Evolutionary conservation across 2,797 vertebrate genomes (phyloP), one percentile per base, ranked within the genome.

Genomic region (Malurus splendens): DNA sequence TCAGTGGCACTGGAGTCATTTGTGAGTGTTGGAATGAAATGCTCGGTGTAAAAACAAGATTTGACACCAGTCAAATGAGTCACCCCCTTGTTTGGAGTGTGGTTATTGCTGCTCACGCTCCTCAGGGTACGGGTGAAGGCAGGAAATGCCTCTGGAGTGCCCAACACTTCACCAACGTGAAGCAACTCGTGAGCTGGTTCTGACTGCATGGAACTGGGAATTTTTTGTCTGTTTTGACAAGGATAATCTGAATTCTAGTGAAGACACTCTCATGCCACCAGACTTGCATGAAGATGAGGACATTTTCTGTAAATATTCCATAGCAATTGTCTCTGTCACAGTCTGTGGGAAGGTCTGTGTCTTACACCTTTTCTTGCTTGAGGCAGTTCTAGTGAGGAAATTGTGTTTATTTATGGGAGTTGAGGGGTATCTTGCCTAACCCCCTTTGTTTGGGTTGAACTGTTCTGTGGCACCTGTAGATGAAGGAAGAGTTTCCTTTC

Each of bases 1-100:
- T 87, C 94, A 91, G 89, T 91, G 92, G 70, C 80, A 93, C 89
- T 61, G 3, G 3, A 52, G 85, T 87, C 47, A 90, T 89, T 90
- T 87, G 92, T 91, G 85, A 95, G 87, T 90, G 80, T 92, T 95
- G 92, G 93, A 95, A 87, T 70, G 82, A 78, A 89, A 18, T 3
- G 62, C 76, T 44, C 14, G 38, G 56, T 66, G 59, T 56, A 66
- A 86, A 93, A 75, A 8, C 70, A 68, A 70, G 66, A 4, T 54
- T 57, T 95, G 70, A 89, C 89, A 78, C 60, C 60, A 64, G 66
- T 41, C 57, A 39, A 19, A 82, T 82, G 67, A 12, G 5, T 91
- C 88, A 86, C 62, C 71, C 42, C 5, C 68, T 85, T 12, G 28
- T 64, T 73, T 62, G 82, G 55, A 56, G 44, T 1, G 12, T 75